Base-by-base conservation (phyloP, 2,888 invertebrate genomes). In the Conistra vaccinii region DNA sequence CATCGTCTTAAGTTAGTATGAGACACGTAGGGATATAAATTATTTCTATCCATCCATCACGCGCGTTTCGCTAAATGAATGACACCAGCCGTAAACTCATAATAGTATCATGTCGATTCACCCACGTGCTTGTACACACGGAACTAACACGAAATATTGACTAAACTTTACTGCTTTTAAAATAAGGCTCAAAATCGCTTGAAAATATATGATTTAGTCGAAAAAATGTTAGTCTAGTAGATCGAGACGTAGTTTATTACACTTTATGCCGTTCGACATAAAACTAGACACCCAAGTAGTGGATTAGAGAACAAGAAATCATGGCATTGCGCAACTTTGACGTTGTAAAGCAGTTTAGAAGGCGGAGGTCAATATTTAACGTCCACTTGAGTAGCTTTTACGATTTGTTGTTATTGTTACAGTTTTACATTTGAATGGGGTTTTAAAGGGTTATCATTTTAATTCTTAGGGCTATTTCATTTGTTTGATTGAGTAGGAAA, bases 241-340 rank as follows among this genome's bases (percentile, higher is more conserved):
- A 89, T 84, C 89, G 89, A 89, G 89, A 90, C 91, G 90, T 89
- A 91, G 92, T 95, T 95, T 95, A 95, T 95, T 92, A 91, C 92
- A 90, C 89, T 93, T 93, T 92, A 93, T 94, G 91, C 91, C 90
- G 89, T 87, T 88, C 88, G 89, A 93, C 92, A 95, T 95, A 94
- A 95, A 95, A 95, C 91, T 91, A 95, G 95, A 96, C 96, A 95
- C 96, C 96, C 96, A 96, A 95, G 95, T 93, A 93, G 95, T 93
- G 91, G 95, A 95, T 95, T 94, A 94, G 76, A 89, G 91, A 91
- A 89, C 90, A 88, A 92, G 89, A 90, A 91, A 91, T 92, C 91
- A 88, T 85, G 89, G 78, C 78, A 92, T 95, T 94, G 93, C 91
- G 93, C 93, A 95, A 95, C 85, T 69, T 69, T 80, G 72, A 76